Conservation (phyloP, 2,888 invertebrate species). For the Idaea aversata region DNA sequence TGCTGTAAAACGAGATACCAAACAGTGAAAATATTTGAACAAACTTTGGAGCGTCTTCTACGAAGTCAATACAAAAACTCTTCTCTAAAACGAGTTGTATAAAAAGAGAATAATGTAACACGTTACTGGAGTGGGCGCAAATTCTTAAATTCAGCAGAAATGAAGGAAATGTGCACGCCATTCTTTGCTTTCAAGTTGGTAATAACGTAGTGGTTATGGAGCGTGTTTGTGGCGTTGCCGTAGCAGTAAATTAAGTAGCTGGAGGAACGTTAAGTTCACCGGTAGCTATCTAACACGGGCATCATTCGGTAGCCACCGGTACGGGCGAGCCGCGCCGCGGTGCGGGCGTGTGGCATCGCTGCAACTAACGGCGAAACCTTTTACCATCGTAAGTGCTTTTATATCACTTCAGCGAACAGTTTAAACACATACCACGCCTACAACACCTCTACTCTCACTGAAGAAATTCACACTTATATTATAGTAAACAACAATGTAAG, state of each 20-base stretch:
- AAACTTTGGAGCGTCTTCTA: slow-evolving; percentile 29
- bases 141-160: slow-evolving; percentile 70
- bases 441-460: slow-evolving; percentile 19
- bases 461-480: background rate
- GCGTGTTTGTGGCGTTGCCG: slow-evolving; percentile 76
- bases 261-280: slow-evolving; percentile 55
- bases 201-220: slow-evolving; percentile 76
- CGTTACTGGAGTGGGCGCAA: slow-evolving; percentile 50
- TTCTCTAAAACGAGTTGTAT: slow-evolving; percentile 39
- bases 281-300: slow-evolving; percentile 55
- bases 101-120: slow-evolving; percentile 59
- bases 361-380: slow-evolving; percentile 44
- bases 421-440: slow-evolving; percentile 30
- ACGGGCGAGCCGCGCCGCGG: background rate
- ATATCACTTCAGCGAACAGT: slow-evolving; percentile 41
- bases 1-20: slow-evolving; percentile 26
- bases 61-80: slow-evolving; percentile 36
- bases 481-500: background rate
- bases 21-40: slow-evolving; percentile 30
- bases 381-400: slow-evolving; percentile 47
- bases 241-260: slow-evolving; percentile 72
- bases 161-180: slow-evolving; percentile 72
- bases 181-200: slow-evolving; percentile 77
- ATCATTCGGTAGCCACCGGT: slow-evolving; percentile 54
- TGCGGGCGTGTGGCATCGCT: slow-evolving; percentile 11